A percentile compares a stretch with the other conserved stretches of the same genome.
Conservation (phyloP, 2,797 vertebrate genomes). For the Oryzias sinensis region DNA sequence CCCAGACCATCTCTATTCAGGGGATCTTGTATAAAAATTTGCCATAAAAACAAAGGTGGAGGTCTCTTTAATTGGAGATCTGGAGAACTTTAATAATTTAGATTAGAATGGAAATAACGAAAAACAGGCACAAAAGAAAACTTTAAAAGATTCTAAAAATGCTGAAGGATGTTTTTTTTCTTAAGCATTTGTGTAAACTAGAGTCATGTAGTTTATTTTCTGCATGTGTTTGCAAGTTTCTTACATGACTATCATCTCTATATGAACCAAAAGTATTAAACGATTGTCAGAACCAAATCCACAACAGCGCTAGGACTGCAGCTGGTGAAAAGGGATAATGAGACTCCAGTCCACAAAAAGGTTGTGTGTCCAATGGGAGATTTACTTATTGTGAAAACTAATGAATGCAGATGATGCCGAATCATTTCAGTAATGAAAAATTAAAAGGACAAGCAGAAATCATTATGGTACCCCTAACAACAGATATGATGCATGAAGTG, state of each 20-base stretch:
- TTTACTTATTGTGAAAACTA: not conserved
- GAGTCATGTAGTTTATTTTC: not conserved
- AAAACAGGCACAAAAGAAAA: no score
- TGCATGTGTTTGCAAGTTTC: not conserved
- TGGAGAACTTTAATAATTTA: not conserved
- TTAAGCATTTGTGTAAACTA: not conserved
- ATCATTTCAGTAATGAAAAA: slow-evolving; percentile 1
- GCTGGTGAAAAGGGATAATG: not conserved
- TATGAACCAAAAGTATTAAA: not conserved
- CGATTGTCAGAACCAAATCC: not conserved
- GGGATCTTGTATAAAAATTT: not conserved
- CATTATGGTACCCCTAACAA: not conserved
- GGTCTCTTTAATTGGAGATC: not conserved
- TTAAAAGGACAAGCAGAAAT: slow-evolving; percentile 2
- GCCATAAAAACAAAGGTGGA: not conserved
- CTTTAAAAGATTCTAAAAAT: no score
- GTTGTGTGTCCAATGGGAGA: not conserved
- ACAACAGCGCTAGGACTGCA: not conserved
- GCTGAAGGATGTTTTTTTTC: no score
- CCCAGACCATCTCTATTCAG: not conserved
- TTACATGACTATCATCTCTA: not conserved
- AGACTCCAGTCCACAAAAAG: not conserved
- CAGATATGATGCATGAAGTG: not conserved
- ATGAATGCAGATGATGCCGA: not conserved
- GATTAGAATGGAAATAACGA: no score